Percentiles rank a stretch among this genome's conserved stretches.
Evolutionary conservation across 2,797 vertebrate genomes (phyloP).

Genomic region (Tachyglossus aculeatus): DNA sequence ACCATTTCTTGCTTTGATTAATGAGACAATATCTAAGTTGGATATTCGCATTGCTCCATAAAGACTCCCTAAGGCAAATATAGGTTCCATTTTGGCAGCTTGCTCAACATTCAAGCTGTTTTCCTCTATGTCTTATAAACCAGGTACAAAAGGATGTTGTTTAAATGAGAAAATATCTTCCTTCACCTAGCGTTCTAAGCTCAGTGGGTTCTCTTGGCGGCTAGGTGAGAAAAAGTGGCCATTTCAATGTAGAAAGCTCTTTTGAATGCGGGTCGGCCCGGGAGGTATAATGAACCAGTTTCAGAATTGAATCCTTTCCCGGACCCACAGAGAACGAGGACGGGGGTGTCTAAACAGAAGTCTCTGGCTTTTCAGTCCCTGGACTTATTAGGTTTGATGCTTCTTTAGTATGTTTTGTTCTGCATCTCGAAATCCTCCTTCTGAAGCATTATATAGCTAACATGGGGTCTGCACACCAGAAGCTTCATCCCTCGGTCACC

Average conservation of each 20-base stretch:
- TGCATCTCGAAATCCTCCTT: conserved; percentile 60
- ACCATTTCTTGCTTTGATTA: conserved; percentile 53
- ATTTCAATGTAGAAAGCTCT: conserved; percentile 55
- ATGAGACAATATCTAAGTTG: conserved; percentile 32
- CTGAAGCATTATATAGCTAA: conserved; percentile 59
- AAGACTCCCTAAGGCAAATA: conserved; percentile 51
- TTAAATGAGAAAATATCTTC: conserved; percentile 59
- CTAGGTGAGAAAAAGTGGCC: conserved; percentile 66
- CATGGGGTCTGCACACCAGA: conserved; percentile 47
- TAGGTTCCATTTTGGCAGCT: conserved; percentile 53
- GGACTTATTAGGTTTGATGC: conserved; percentile 49
- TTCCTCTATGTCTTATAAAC: conserved; percentile 45
- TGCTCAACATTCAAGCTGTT: conserved; percentile 57
- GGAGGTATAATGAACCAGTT: conserved; percentile 64
- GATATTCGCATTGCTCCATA: conserved; percentile 54
- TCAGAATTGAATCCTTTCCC: conserved; percentile 59
- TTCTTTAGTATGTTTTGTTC: conserved; percentile 56
- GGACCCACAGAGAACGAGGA: conserved; percentile 53
- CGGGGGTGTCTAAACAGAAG: conserved; percentile 65
- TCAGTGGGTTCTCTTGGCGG: conserved; percentile 60
- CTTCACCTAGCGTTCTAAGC: conserved; percentile 41
- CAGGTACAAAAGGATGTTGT: conserved; percentile 64
- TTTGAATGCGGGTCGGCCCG: conserved; percentile 52
- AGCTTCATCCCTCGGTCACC: conserved; percentile 43
- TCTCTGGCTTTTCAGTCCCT: conserved; percentile 69